Conservation (phyloP, 2,113 vertebrate species). For the Chauna torquata region DNA sequence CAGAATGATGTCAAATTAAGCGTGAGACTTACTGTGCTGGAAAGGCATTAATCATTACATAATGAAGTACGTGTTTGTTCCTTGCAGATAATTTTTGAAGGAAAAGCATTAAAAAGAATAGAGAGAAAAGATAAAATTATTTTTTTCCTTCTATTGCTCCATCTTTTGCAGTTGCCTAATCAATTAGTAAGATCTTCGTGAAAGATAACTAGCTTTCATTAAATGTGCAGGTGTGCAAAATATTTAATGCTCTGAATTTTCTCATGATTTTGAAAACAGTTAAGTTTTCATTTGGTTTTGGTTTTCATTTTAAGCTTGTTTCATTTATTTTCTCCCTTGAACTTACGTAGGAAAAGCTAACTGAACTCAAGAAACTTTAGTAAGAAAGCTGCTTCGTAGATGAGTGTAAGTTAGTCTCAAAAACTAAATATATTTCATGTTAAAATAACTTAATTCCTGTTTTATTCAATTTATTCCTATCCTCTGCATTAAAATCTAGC, state of each 20-base stretch:
- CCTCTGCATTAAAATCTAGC: background rate
- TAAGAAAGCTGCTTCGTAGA: background rate
- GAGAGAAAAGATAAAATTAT: background rate
- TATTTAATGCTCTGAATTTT: background rate
- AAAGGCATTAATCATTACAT: background rate
- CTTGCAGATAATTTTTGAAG: background rate
- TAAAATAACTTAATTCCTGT: background rate
- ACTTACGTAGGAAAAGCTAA: background rate
- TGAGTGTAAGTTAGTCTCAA: background rate
- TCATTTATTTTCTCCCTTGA: background rate
- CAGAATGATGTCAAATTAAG: background rate
- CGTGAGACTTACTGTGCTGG: background rate
- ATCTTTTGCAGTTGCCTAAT: background rate
- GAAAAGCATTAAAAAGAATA: background rate
- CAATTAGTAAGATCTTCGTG: background rate
- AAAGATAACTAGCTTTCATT: background rate
- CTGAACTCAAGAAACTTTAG: background rate
- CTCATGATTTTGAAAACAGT: background rate
- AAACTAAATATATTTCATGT: background rate
- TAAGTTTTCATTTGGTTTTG: background rate
- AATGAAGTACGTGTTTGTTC: background rate
- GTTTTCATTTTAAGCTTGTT: background rate
- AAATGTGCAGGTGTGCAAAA: background rate
- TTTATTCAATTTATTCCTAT: background rate
- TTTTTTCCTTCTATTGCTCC: background rate